Conservation (phyloP, 2,888 invertebrate genomes). For the Tricholauxania praeusta region DNA sequence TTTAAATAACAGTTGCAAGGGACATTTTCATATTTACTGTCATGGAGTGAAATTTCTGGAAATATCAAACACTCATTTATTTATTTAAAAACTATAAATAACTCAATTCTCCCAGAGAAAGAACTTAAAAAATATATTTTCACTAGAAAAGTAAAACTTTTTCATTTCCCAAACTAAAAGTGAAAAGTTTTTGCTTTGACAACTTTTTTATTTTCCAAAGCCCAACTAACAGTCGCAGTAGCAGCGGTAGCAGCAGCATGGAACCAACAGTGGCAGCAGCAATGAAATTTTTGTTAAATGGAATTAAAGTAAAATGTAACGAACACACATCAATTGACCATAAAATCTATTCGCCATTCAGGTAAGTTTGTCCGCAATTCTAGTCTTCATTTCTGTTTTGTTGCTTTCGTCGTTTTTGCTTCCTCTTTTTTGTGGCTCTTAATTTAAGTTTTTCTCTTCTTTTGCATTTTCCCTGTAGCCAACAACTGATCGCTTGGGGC, state of each 20-base stretch:
- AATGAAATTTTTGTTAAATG: constrained; percentile 18
- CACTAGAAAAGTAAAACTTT: too few species aligned
- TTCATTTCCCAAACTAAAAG: background rate
- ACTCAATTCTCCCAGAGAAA: too few species aligned
- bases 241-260: constrained; percentile 16
- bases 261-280: background rate
- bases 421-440: background rate
- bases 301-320: constrained; percentile 27
- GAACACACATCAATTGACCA: constrained; percentile 35
- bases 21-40: too few species aligned
- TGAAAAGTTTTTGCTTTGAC: constrained; percentile 16
- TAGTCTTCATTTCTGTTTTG: constrained; percentile 8
- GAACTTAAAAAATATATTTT: too few species aligned
- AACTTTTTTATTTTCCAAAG: background rate
- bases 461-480: background rate
- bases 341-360: constrained; percentile 34
- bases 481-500: constrained; percentile 25
- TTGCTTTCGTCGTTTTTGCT: background rate
- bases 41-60: too few species aligned
- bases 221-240: background rate
- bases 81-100: too few species aligned
- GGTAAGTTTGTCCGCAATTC: constrained; percentile 18
- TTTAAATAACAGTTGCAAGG: too few species aligned
- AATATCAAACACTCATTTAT: too few species aligned
- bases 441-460: too few species aligned